Evolutionary conservation across 2,797 vertebrate species (phyloP).

Genomic region (Etheostoma perlongum): DNA sequence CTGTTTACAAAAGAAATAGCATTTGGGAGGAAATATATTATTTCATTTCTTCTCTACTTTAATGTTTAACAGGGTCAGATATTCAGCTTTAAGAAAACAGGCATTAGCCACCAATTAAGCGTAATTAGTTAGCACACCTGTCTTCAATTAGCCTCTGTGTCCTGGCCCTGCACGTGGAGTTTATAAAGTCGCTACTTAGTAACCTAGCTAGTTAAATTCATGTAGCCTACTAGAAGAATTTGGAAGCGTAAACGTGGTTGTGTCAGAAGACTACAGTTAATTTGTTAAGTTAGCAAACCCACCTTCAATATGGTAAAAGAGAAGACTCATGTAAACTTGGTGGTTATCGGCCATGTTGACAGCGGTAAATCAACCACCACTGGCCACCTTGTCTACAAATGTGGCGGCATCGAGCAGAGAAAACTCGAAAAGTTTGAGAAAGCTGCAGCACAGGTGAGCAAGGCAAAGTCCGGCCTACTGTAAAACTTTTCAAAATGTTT

Average conservation of each 20-base stretch:
- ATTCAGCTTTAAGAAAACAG: neutral
- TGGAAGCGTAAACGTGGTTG: fast-evolving
- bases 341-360: slow-evolving; percentile 89
- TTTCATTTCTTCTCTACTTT: neutral
- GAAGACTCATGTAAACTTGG: slow-evolving; percentile 84
- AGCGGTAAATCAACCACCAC: slow-evolving; percentile 90
- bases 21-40: neutral
- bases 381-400: slow-evolving; percentile 88
- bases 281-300: fast-evolving
- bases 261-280: neutral
- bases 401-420: slow-evolving; percentile 86
- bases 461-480: fast-evolving
- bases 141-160: slow-evolving; percentile 16
- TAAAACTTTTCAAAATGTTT: neutral
- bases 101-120: slow-evolving; percentile 35
- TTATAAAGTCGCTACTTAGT: slow-evolving; percentile 43
- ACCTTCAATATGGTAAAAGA: slow-evolving; percentile 65
- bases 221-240: slow-evolving; percentile 15
- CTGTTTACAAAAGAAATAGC: neutral
- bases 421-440: slow-evolving; percentile 88
- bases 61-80: neutral
- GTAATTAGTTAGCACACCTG: slow-evolving; percentile 66
- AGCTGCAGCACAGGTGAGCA: slow-evolving; percentile 80
- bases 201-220: fast-evolving
- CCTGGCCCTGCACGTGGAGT: slow-evolving; percentile 1